Evolutionary conservation across 1,140 invertebrate species (phyloP).

Genomic region (Drosophila santomea): DNA sequence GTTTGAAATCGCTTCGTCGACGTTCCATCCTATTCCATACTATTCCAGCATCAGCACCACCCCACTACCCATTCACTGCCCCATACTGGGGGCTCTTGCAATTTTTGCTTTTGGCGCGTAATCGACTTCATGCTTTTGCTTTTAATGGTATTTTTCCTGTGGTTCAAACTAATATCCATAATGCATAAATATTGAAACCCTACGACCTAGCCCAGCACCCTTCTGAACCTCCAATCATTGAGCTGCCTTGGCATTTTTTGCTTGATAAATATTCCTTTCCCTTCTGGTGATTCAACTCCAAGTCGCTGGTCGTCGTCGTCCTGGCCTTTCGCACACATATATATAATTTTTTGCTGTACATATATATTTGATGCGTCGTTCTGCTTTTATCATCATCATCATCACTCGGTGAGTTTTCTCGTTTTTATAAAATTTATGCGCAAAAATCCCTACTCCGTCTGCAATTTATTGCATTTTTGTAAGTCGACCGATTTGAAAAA

Average conservation of each 20-base stretch:
- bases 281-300: constrained; percentile 47
- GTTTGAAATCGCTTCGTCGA: constrained; percentile 59
- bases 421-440: constrained; percentile 80
- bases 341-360: constrained; percentile 33
- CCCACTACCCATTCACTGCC: neutral
- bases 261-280: constrained; percentile 54
- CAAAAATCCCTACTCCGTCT: constrained; percentile 80
- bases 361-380: constrained; percentile 52
- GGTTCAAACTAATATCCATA: constrained; percentile 83
- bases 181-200: constrained; percentile 81
- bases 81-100: constrained; percentile 42
- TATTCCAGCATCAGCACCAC: neutral
- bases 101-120: constrained; percentile 81
- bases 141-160: constrained; percentile 83
- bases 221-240: constrained; percentile 45
- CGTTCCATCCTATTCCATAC: constrained; percentile 10
- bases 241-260: constrained; percentile 77
- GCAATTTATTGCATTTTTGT: constrained; percentile 81
- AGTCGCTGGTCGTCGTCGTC: constrained; percentile 53
- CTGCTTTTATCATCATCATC: constrained; percentile 51
- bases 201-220: constrained; percentile 48
- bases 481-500: constrained; percentile 72
- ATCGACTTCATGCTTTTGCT: constrained; percentile 83
- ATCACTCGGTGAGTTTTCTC: constrained; percentile 56
- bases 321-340: constrained; percentile 25